Evolutionary conservation across 2,113 vertebrate species (phyloP), one percentile per base, ranked within the genome.

Genomic region (Elephantulus edwardii): DNA sequence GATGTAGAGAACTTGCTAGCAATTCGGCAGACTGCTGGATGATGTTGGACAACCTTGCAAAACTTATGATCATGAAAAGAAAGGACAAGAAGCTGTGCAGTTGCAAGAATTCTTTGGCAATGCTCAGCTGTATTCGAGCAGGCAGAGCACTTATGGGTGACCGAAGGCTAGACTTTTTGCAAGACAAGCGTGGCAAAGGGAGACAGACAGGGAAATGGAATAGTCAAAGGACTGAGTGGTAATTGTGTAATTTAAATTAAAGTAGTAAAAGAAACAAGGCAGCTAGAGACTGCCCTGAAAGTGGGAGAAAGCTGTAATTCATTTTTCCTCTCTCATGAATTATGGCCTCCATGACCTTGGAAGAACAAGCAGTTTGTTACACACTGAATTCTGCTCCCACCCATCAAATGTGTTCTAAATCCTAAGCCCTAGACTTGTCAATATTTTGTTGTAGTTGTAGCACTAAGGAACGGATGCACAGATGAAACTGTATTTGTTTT

Each of bases 201-300:
- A 87, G 66, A 54, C 30, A 74, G 64, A 42, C 77, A 54, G 72
- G 64, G 56, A 72, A 66, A 20, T 33, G 54, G 33, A 42, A 82
- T 77, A 2, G 72, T 71, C 76, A 56, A 64, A 40, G 30, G 52
- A 24, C 54, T 1, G 28, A 71, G 33, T 44, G 30, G n/a, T 77
- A 58, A 64, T 74, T 16, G 70, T 20, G 9, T 13, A 56, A n/a
- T 81, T 71, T 81, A 85, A 71, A 62, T 22, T 56, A 77, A 77
- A 26, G 20, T 50, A 83, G 38, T 24, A 86, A n/a, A 77, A 42
- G 83, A 80, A 42, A 75, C 60, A 77, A 84, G 38, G 56, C 46
- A 58, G 83, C 50, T 75, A 40, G 54, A 58, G 70, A 44, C 33
- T 26, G 26, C 24, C 54, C 46, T 60, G 40, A 76, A 48, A 89